phyloP scores from a whole-genome alignment of 2,888 invertebrate genomes.

The Crematogaster levior region DNA sequence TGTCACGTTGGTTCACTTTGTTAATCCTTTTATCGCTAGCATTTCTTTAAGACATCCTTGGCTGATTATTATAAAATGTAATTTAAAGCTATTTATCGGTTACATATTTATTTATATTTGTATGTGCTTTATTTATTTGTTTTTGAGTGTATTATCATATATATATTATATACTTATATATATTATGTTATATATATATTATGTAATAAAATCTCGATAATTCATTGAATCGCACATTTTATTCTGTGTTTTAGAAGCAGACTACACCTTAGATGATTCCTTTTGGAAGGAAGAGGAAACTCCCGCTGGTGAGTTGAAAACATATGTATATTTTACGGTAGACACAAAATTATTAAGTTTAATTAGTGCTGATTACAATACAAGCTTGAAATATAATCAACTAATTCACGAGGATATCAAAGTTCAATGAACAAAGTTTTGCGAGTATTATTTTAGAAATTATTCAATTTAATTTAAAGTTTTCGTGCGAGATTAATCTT shows the following conservation, averaged over 20 bases:
- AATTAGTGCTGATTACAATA: neutral
- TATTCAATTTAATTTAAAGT: conserved; percentile 8
- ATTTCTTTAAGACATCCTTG: neutral
- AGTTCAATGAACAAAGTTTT: neutral
- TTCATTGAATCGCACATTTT: neutral
- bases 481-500: neutral
- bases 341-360: conserved; percentile 12
- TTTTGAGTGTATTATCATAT: neutral
- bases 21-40: neutral
- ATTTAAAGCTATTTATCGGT: neutral
- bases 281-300: conserved; percentile 97
- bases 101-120: neutral
- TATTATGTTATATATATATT: neutral
- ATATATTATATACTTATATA: neutral
- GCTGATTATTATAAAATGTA: neutral
- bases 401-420: neutral
- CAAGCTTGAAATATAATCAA: conserved; percentile 5
- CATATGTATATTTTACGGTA: neutral
- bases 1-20: neutral
- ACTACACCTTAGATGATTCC: conserved; percentile 96
- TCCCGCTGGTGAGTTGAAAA: conserved; percentile 94
- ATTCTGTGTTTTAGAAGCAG: conserved; percentile 90
- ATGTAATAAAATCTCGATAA: neutral
- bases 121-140: neutral
- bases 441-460: neutral